A percentile compares a stretch with the other conserved stretches of the same genome.
These are phyloP conservation scores for Bombus superbus DNA, from an alignment of 1,140 invertebrate genomes.

Conservation along the genomic window DNA sequence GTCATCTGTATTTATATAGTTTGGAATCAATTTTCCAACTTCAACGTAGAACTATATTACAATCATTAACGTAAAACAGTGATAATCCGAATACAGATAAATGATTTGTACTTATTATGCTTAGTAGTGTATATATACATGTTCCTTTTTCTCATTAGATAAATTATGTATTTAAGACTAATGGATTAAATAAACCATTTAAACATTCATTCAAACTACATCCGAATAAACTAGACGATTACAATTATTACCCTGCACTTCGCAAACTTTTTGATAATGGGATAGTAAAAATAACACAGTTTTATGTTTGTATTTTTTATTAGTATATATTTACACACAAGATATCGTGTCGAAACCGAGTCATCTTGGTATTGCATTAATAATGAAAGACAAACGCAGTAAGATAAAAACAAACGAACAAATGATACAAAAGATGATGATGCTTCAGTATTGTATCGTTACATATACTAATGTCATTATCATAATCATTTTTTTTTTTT, in stretches of 20 bases:
- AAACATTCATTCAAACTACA: neutral
- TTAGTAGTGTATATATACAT: slow-evolving; percentile 26
- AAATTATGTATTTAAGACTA: slow-evolving; percentile 69
- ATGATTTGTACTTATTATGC: slow-evolving; percentile 45
- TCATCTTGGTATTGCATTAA: slow-evolving; percentile 81
- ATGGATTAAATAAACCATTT: slow-evolving; percentile 69
- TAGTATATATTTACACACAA: slow-evolving; percentile 80
- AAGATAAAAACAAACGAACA: slow-evolving; percentile 82
- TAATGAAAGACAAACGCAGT: slow-evolving; percentile 83
- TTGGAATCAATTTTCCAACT: slow-evolving; percentile 13
- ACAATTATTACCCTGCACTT: neutral
- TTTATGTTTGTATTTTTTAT: slow-evolving; percentile 74
- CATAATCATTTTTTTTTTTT: slow-evolving; percentile 70
- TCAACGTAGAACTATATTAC: slow-evolving; percentile 3
- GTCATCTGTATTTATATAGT: slow-evolving; percentile 32
- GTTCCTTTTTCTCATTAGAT: slow-evolving; percentile 43
- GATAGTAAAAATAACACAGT: neutral
- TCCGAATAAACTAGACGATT: neutral
- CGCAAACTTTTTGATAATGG: neutral
- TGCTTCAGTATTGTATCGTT: slow-evolving; percentile 78
- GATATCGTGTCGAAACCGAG: slow-evolving; percentile 75
- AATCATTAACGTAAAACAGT: slow-evolving; percentile 4
- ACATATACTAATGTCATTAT: slow-evolving; percentile 75
- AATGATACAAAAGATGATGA: slow-evolving; percentile 82
- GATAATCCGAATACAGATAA: slow-evolving; percentile 16